Base-by-base conservation (phyloP, 2,113 vertebrate species). In the Thymallus thymallus region DNA sequence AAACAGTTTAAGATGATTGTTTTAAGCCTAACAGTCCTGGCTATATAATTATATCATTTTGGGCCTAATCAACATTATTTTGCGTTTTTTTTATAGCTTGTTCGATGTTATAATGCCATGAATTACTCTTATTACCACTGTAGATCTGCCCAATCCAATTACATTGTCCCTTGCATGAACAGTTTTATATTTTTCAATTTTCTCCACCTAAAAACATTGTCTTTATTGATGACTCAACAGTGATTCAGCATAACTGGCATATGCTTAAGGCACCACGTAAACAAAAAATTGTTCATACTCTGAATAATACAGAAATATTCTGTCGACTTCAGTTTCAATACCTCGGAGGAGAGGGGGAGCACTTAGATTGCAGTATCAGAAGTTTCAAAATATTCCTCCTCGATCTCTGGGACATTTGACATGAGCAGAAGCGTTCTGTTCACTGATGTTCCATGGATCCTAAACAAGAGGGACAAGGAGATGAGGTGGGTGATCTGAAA, bases 61-160 rank as follows among this genome's bases (percentile, higher is more conserved):
- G 55, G 74, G 69, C 72, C 85, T 83, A 80, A 82, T 83, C 68
- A 73, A 61, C 48, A 51, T 26, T 71, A 69, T 65, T 84, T 79
- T 63, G 26, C 72, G 41, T 76, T 75, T 85, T 69, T 69, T 79
- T 4, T 78, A 60, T 75, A 76, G 75, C 81, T 82, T 73, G 84
- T 88, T 84, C 83, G 72, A 67, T 65, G 18, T 67, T 73, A 51
- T 76, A 78, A 81, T 79, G 86, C 84, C 63, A 82, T 79, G 51
- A 85, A 85, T 86, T 74, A 85, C 84, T 86, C 55, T 64, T 67
- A 24, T 79, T 85, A 84, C 76, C 68, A 78, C 75, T 83, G 81
- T 78, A 78, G 73, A 70, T 84, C 77, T 82, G 78, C 84, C 63
- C 22, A 20, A 85, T 90, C 73, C 84, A 87, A 86, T 89, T 88